Base-by-base conservation (phyloP, 2,797 vertebrate genomes). In the Sebastiscus albofasciatus region DNA sequence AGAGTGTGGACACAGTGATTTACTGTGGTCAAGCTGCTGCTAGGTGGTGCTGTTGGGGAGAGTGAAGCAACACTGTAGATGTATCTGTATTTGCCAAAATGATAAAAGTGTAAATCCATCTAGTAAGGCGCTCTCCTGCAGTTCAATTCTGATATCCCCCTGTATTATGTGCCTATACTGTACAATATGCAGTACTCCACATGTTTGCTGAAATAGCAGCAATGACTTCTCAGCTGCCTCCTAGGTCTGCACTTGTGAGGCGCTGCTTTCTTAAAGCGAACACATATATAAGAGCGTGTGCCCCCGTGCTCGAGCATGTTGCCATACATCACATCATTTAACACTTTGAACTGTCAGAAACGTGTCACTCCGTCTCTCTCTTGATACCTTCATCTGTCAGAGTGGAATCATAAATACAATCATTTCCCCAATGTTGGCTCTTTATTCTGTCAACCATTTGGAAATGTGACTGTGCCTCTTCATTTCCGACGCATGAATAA, bases 351-450 rank as follows among this genome's bases (percentile, higher is more conserved):
- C 93, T 93, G 92, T 93, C 95, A 95, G 83, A 87, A 90, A 92
- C 61, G 76, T 94, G 94, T 95, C 96, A 95, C 92, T 94, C 92
- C 86, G 83, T 84, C 90, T 91, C 94, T 87, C 93, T 92, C 94
- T 87, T 92, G 93, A 92, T 93, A 93, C 94, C 88, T 90, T 90
- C 89, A 92, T 92, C 90, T 94, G 94, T 95, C 94, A 94, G 87
- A 82, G 86, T 90, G 90, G 91, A 93, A 94, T 95, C 94, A 95
- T 95, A 95, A 94, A 95, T 92, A 94, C 95, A 94, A 95, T 96
- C 89, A 90, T 94, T 94, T 88, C 91, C 91, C 93, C 92, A 94
- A 94, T 90, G 93, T 94, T 92, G 89, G 87, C 90, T 94, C 93
- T 94, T 92, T 92, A 95, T 93, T 95, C 93, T 94, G 93, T 94